These are phyloP conservation scores for Megalopta genalis DNA, from an alignment of 1,140 invertebrate genomes.

Conservation along the genomic window DNA sequence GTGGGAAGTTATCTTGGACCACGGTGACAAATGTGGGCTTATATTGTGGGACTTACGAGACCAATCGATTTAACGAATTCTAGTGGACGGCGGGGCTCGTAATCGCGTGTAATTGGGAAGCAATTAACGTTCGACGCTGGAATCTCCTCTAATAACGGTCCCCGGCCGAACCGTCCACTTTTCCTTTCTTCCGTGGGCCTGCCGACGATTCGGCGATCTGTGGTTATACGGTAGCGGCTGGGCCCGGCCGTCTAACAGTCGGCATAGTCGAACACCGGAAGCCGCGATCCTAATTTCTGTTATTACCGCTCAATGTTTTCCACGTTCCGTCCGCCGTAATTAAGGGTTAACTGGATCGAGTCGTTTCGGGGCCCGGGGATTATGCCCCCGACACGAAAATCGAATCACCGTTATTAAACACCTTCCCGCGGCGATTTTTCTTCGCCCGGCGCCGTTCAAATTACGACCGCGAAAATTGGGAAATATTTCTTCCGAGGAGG, in stretches of 20 bases:
- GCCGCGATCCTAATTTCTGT: slow-evolving; percentile 56
- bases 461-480: too few relatives aligned
- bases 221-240: slow-evolving; percentile 54
- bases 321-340: slow-evolving; percentile 45
- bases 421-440: too few relatives aligned
- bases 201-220: slow-evolving; percentile 33
- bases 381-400: slow-evolving; percentile 16
- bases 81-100: not conserved
- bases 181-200: not conserved
- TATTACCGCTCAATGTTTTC: slow-evolving; percentile 55
- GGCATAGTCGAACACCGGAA: slow-evolving; percentile 48
- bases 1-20: too few relatives aligned
- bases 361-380: not conserved
- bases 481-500: not conserved
- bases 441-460: too few relatives aligned
- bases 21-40: too few relatives aligned
- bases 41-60: too few relatives aligned
- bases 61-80: not conserved
- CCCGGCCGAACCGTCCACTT: not conserved
- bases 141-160: slow-evolving; percentile 37
- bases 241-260: slow-evolving; percentile 27
- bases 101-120: slow-evolving; percentile 29
- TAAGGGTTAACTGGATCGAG: slow-evolving; percentile 16
- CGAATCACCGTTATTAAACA: not conserved
- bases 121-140: slow-evolving; percentile 31